phyloP scores from a whole-genome alignment of 2,797 vertebrate species.

The Linurgus olivaceus region DNA sequence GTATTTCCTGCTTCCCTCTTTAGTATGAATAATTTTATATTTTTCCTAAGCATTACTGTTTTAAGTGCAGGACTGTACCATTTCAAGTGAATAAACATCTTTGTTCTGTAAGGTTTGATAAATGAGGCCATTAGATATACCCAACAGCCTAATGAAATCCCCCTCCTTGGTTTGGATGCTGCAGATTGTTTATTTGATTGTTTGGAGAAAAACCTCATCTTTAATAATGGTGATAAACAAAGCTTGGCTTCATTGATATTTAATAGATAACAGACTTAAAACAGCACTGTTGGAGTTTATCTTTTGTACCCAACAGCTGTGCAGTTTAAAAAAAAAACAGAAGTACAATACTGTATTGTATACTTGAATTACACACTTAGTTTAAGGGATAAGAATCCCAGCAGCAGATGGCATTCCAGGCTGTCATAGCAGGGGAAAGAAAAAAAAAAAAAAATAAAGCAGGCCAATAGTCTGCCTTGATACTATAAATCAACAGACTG shows the following conservation, averaged over 20 bases:
- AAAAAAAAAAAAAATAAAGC: slow-evolving; percentile 4
- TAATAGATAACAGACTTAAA: slow-evolving; percentile 70
- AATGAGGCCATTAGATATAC: slow-evolving; percentile 47
- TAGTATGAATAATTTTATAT: not conserved
- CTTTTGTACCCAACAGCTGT: slow-evolving; percentile 66
- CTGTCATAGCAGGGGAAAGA: slow-evolving; percentile 41
- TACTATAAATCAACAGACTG: slow-evolving; percentile 62
- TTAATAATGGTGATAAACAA: slow-evolving; percentile 54
- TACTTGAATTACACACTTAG: slow-evolving; percentile 65
- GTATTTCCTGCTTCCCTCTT: not conserved
- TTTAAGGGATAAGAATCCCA: slow-evolving; percentile 72
- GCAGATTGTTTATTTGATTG: slow-evolving; percentile 66
- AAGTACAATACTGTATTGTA: slow-evolving; percentile 64
- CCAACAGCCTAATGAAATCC: slow-evolving; percentile 50
- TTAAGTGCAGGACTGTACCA: not conserved
- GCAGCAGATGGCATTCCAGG: slow-evolving; percentile 71
- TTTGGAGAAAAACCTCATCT: slow-evolving; percentile 26
- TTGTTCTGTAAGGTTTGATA: slow-evolving; percentile 46
- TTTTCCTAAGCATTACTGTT: not conserved
- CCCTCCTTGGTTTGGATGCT: slow-evolving; percentile 20
- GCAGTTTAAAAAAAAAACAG: slow-evolving; percentile 36
- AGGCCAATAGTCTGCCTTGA: slow-evolving; percentile 28
- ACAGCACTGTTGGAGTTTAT: slow-evolving; percentile 25
- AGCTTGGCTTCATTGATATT: slow-evolving; percentile 58
- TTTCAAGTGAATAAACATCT: not conserved